Evolutionary conservation across 2,888 invertebrate species (phyloP), one percentile per base, ranked within the genome.

Genomic region (Helobdella robusta): DNA sequence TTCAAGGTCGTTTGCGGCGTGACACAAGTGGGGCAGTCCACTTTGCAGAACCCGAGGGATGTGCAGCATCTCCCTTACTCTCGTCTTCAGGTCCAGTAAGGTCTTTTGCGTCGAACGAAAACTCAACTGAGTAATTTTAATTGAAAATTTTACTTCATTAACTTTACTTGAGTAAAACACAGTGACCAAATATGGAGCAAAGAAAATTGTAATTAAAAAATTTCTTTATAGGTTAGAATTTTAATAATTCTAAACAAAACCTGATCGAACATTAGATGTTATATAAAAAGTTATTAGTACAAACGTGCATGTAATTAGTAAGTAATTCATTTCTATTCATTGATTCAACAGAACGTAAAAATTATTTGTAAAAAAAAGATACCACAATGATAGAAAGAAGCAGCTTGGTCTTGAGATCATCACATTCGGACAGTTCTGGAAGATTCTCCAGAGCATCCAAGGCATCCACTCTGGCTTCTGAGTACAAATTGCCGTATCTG

Each of bases 301-400:
- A n/a, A n/a, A n/a, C n/a, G n/a, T n/a, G n/a, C n/a, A n/a, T n/a
- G n/a, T n/a, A n/a, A n/a, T n/a, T n/a, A n/a, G n/a, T n/a, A n/a
- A n/a, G n/a, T n/a, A n/a, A n/a, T n/a, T n/a, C n/a, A n/a, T n/a
- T n/a, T n/a, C n/a, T n/a, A n/a, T n/a, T n/a, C n/a, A n/a, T n/a
- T n/a, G n/a, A n/a, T n/a, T n/a, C n/a, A n/a, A n/a, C n/a, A n/a
- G n/a, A n/a, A n/a, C n/a, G n/a, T n/a, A n/a, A n/a, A n/a, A n/a
- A n/a, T n/a, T n/a, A n/a, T n/a, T n/a, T n/a, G n/a, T n/a, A n/a
- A n/a, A n/a, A n/a, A n/a, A n/a, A n/a, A n/a, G n/a, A n/a, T n/a
- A 94, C 94, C 82, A 94, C 94, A 73, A 92, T 87, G 67, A 93
- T 89, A 67, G 93, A 94, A 82, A 94, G 94, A 71, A 95, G 85